These are phyloP conservation scores for Platycnemis pennipes DNA, from an alignment of 2,888 invertebrate genomes.

Conservation along the genomic window DNA sequence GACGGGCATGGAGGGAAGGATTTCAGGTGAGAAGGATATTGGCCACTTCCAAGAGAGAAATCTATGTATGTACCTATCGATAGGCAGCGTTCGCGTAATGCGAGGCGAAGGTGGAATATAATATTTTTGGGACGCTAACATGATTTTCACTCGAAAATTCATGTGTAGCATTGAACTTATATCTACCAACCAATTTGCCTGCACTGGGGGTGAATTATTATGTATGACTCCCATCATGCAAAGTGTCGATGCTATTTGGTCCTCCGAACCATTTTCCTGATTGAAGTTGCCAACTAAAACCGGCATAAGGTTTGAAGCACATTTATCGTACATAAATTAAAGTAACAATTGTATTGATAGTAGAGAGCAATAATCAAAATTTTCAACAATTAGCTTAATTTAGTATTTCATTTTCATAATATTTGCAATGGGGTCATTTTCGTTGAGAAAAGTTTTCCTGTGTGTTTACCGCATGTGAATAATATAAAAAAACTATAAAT, in stretches of 20 bases:
- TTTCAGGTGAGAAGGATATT: slow-evolving; percentile 56
- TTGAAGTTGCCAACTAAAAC: too few species aligned
- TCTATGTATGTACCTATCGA: not conserved
- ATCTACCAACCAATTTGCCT: slow-evolving; percentile 1
- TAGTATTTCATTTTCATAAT: too few species aligned
- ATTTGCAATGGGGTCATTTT: too few species aligned
- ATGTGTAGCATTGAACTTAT: not conserved
- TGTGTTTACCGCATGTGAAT: too few species aligned
- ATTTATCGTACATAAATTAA: too few species aligned
- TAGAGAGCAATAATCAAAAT: too few species aligned
- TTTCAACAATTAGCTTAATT: too few species aligned
- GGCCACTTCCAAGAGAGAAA: slow-evolving; percentile 48
- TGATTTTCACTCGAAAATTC: not conserved
- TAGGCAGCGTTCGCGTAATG: not conserved
- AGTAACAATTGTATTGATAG: too few species aligned
- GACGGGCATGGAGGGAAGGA: not conserved
- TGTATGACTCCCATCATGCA: not conserved
- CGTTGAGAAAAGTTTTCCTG: too few species aligned
- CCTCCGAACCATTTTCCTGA: too few species aligned
- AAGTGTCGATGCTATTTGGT: not conserved
- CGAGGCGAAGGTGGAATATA: not conserved
- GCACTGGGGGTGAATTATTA: not conserved
- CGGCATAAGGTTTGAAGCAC: too few species aligned
- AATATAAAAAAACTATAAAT: too few species aligned
- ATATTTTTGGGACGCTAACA: not conserved